These are phyloP conservation scores for Gryllus bimaculatus DNA, from an alignment of 1,140 invertebrate species.

Conservation along the genomic window DNA sequence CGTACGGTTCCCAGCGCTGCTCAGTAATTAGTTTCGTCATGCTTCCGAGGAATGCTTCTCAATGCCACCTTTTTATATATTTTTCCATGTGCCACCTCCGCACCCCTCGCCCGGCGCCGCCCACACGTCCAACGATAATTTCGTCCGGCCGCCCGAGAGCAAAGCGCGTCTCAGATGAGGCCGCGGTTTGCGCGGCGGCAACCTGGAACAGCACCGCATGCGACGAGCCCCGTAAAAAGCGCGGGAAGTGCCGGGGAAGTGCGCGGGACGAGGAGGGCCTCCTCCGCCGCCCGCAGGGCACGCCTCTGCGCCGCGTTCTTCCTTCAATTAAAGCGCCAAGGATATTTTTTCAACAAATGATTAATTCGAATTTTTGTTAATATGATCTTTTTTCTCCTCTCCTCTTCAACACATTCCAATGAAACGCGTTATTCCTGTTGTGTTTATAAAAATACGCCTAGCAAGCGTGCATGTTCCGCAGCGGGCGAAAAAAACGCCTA, in stretches of 20 bases:
- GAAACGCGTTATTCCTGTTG: neutral
- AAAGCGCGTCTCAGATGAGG: neutral
- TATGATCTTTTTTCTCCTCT: neutral
- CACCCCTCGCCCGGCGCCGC: too few species aligned
- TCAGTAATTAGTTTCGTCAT: neutral
- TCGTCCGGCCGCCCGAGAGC: neutral
- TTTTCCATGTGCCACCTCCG: neutral
- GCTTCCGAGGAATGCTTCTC: neutral
- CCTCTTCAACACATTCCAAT: slow-evolving; percentile 1
- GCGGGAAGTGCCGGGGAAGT: neutral
- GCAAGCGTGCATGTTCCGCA: slow-evolving; percentile 2
- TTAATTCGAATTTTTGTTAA: slow-evolving; percentile 6
- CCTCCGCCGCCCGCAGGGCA: neutral
- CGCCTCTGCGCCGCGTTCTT: neutral
- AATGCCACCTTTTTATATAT: neutral
- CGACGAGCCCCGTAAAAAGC: neutral
- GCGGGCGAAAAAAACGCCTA: slow-evolving; percentile 2
- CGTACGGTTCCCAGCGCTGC: neutral
- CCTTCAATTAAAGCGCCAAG: slow-evolving; percentile 3
- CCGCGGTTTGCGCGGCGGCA: neutral
- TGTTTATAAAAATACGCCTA: slow-evolving; percentile 5
- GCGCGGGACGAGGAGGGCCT: neutral
- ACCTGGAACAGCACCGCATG: neutral
- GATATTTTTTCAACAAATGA: slow-evolving; percentile 6
- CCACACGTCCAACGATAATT: neutral